Percentiles rank a stretch among this genome's conserved stretches.
Evolutionary conservation across 2,113 vertebrate genomes (phyloP).

Genomic region (Eidolon helvum): DNA sequence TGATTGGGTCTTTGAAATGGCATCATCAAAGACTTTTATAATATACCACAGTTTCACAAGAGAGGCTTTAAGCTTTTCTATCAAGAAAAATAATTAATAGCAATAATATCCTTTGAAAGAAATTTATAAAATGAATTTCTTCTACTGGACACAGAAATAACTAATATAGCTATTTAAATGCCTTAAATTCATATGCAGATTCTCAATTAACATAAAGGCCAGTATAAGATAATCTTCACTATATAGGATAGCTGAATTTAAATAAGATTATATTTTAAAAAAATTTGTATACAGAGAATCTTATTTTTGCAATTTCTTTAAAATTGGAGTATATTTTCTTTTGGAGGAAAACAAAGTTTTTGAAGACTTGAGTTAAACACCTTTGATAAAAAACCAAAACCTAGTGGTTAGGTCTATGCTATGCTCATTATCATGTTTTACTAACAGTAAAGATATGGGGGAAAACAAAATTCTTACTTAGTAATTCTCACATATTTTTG

Average conservation of each 20-base stretch:
- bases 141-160: background rate
- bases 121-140: slow-evolving; percentile 7
- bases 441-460: background rate
- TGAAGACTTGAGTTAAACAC: background rate
- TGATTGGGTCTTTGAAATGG: background rate
- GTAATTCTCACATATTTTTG: background rate
- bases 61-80: background rate
- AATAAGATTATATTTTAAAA: background rate
- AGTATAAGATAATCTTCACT: background rate
- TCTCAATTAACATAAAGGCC: background rate
- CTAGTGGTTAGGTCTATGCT: background rate
- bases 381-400: background rate
- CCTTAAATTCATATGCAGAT: background rate
- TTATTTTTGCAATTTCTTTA: background rate
- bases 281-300: background rate
- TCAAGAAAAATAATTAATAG: background rate
- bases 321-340: slow-evolving; percentile 14
- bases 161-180: background rate
- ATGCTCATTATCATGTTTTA: background rate
- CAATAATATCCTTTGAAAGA: slow-evolving; percentile 2
- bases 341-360: background rate
- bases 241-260: slow-evolving; percentile 3
- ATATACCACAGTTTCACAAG: background rate
- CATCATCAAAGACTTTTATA: background rate
- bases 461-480: background rate